phyloP scores from a whole-genome alignment of 2,888 invertebrate genomes.

The Digitonthophagus gazella region DNA sequence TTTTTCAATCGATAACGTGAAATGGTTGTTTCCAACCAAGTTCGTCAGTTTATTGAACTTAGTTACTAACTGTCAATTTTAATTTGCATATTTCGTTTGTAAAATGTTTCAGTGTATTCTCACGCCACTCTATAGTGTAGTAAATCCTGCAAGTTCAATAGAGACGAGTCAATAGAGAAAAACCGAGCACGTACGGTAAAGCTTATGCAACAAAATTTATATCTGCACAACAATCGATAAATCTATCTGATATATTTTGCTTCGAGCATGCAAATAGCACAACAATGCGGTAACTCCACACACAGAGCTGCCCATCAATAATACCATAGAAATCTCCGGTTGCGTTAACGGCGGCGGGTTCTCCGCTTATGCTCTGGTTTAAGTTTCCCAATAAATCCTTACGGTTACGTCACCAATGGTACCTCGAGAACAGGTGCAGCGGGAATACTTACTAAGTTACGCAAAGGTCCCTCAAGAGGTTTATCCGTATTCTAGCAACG shows the following conservation, averaged over 20 bases:
- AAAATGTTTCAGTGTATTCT: neutral
- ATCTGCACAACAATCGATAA: neutral
- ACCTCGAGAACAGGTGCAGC: slow-evolving; percentile 5
- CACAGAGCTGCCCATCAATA: slow-evolving; percentile 1
- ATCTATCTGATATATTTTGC: neutral
- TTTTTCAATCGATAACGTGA: neutral
- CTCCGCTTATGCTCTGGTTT: slow-evolving; percentile 1
- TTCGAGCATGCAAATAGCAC: neutral
- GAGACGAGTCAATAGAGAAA: neutral
- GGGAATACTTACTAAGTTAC: slow-evolving; percentile 13
- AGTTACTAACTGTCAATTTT: neutral
- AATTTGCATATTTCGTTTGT: neutral
- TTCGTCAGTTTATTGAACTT: neutral
- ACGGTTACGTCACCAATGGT: slow-evolving; percentile 7
- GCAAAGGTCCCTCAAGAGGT: slow-evolving; percentile 3
- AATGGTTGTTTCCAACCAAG: neutral
- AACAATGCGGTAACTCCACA: neutral
- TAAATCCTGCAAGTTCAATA: neutral
- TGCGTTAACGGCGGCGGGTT: neutral
- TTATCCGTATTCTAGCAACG: slow-evolving; percentile 1
- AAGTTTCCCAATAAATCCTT: slow-evolving; percentile 14
- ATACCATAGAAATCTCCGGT: slow-evolving; percentile 5
- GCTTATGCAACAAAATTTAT: neutral
- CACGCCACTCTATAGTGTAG: neutral
- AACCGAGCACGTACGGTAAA: neutral